Conservation (phyloP, 1,140 invertebrate genomes). For the Sarcophaga bullata region DNA sequence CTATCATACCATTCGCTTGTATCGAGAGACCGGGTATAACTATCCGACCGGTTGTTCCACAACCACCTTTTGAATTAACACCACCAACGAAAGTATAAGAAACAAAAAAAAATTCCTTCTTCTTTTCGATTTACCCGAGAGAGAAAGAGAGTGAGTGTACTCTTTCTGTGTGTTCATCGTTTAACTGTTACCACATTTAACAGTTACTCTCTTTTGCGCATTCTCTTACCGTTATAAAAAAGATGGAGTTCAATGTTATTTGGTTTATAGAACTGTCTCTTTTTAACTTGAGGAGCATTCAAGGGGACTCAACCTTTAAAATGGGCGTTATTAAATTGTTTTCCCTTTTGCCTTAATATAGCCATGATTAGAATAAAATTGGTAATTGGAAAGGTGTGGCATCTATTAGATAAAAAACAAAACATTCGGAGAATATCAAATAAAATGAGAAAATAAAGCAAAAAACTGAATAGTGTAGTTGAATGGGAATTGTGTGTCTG, state of each 20-base stretch:
- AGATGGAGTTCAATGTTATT: neutral
- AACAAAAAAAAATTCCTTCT: no score
- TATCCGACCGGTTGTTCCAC: neutral
- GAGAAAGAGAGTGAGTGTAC: no score
- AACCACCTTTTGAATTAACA: neutral
- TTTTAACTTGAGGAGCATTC: neutral
- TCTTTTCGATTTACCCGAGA: no score
- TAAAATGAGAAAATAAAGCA: neutral
- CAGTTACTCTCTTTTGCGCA: neutral
- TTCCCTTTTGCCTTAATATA: neutral
- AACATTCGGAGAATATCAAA: neutral
- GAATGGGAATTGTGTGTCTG: neutral
- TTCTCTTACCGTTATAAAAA: neutral
- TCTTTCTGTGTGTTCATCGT: no score
- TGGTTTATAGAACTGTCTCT: neutral
- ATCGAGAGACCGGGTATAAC: neutral
- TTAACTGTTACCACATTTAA: no score
- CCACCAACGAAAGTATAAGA: constrained; percentile 4
- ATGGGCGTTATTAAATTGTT: neutral
- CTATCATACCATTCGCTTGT: neutral
- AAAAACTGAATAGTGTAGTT: neutral
- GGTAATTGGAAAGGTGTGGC: constrained; percentile 40
- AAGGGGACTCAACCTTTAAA: neutral
- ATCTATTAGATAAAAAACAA: constrained; percentile 14
- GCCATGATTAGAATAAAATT: constrained; percentile 37